These are phyloP conservation scores for Cirrhinus mrigala DNA, from an alignment of 2,797 vertebrate species.

Conservation along the genomic window DNA sequence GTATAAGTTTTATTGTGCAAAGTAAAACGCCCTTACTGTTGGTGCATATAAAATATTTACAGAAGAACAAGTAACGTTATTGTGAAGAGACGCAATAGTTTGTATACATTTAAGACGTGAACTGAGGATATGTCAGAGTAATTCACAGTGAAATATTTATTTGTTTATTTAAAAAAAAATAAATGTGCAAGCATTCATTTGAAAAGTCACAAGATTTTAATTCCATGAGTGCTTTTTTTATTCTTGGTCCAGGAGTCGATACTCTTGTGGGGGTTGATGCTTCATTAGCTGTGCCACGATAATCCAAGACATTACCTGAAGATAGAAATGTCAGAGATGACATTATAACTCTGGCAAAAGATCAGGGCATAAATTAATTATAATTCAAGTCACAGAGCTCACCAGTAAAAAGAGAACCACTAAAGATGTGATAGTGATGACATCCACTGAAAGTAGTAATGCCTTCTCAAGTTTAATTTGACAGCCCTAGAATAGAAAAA, in stretches of 20 bases:
- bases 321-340: slow-evolving; percentile 19
- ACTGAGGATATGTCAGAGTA: background rate
- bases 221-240: slow-evolving; percentile 42
- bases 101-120: background rate
- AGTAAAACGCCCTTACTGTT: background rate
- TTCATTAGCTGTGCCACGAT: slow-evolving; percentile 68
- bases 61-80: background rate
- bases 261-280: slow-evolving; percentile 40
- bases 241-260: slow-evolving; percentile 61
- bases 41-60: background rate
- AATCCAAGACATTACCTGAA: slow-evolving; percentile 65
- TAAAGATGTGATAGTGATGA: slow-evolving; percentile 57
- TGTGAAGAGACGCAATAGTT: background rate
- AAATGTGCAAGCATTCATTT: slow-evolving; percentile 57
- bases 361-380: background rate
- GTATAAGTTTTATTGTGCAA: slow-evolving; percentile 8
- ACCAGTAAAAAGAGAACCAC: slow-evolving; percentile 69
- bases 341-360: slow-evolving; percentile 25
- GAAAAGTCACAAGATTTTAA: background rate
- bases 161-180: too few relatives aligned
- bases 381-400: slow-evolving; percentile 8
- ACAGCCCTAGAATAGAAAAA: slow-evolving; percentile 70
- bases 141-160: too few relatives aligned
- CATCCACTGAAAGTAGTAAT: slow-evolving; percentile 62
- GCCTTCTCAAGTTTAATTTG: slow-evolving; percentile 61